phyloP scores from a whole-genome alignment of 2,113 vertebrate genomes.

The Pionites leucogaster region DNA sequence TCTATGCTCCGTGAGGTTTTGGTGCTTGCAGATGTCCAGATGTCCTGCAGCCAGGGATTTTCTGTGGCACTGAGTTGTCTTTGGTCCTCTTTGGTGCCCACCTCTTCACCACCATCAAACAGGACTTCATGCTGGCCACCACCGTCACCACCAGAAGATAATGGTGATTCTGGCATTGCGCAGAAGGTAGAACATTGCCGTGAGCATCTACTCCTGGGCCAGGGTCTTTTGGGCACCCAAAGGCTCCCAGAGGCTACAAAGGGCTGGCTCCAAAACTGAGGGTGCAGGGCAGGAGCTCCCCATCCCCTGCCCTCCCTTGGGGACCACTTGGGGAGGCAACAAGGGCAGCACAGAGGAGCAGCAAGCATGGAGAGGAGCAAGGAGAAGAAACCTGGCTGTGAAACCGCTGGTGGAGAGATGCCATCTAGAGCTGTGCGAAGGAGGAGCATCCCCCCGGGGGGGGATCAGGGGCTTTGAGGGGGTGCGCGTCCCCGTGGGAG shows the following conservation, averaged over 20 bases:
- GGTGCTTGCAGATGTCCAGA: neutral
- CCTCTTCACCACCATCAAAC: neutral
- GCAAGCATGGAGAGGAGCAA: neutral
- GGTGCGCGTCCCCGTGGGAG: fast-evolving
- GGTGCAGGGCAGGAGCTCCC: neutral
- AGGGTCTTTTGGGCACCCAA: neutral
- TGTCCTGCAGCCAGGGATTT: conserved; percentile 11
- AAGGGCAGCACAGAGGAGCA: neutral
- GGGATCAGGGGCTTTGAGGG: neutral
- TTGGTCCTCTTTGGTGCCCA: neutral
- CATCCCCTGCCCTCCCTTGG: fast-evolving
- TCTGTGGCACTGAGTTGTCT: neutral
- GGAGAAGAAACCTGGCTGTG: conserved; percentile 14
- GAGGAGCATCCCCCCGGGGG: neutral
- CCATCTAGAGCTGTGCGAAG: neutral
- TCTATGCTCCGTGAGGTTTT: neutral
- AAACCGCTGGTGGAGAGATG: conserved; percentile 31
- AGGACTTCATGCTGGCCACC: neutral
- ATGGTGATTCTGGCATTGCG: neutral
- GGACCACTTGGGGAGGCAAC: neutral
- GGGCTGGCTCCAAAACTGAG: neutral
- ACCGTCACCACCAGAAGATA: neutral
- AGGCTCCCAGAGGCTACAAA: neutral
- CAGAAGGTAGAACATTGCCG: neutral
- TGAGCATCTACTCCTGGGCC: neutral